These are phyloP conservation scores for Lacerta agilis DNA, from an alignment of 2,797 vertebrate genomes.

Conservation along the genomic window DNA sequence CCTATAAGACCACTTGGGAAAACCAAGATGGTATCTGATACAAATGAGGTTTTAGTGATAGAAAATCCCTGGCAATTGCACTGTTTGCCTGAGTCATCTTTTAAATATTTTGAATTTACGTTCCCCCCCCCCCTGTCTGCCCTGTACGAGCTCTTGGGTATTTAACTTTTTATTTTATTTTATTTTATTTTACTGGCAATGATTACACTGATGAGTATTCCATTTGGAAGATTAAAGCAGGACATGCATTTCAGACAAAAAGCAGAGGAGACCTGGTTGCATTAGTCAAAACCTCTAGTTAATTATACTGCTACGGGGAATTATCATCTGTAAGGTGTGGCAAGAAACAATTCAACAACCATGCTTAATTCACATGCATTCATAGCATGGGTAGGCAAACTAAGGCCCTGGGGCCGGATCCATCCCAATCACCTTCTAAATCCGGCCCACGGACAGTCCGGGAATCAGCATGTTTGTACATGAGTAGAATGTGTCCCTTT, in stretches of 20 bases:
- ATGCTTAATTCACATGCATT: slow-evolving; percentile 60
- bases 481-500: too few species aligned
- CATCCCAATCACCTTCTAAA: too few species aligned
- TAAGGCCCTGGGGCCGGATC: too few species aligned
- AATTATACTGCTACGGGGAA: slow-evolving; percentile 43
- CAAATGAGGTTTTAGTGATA: slow-evolving; percentile 56
- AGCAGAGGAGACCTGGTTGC: neutral
- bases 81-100: slow-evolving; percentile 48
- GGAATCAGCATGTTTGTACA: too few species aligned
- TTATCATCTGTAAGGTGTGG: slow-evolving; percentile 56
- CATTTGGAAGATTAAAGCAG: slow-evolving; percentile 45
- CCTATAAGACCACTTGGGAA: slow-evolving; percentile 42
- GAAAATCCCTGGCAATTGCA: slow-evolving; percentile 52
- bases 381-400: too few species aligned
- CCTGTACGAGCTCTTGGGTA: slow-evolving; percentile 27
- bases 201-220: slow-evolving; percentile 52
- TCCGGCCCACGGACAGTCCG: too few species aligned
- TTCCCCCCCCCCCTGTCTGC: slow-evolving; percentile 42
- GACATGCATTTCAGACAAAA: slow-evolving; percentile 48
- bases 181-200: slow-evolving; percentile 52
- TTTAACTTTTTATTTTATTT: neutral
- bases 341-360: slow-evolving; percentile 49
- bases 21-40: slow-evolving; percentile 60
- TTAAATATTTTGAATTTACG: slow-evolving; percentile 21
- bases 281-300: slow-evolving; percentile 30